Evolutionary conservation across 2,113 vertebrate genomes (phyloP).

Genomic region (Aptenodytes forsteri): DNA sequence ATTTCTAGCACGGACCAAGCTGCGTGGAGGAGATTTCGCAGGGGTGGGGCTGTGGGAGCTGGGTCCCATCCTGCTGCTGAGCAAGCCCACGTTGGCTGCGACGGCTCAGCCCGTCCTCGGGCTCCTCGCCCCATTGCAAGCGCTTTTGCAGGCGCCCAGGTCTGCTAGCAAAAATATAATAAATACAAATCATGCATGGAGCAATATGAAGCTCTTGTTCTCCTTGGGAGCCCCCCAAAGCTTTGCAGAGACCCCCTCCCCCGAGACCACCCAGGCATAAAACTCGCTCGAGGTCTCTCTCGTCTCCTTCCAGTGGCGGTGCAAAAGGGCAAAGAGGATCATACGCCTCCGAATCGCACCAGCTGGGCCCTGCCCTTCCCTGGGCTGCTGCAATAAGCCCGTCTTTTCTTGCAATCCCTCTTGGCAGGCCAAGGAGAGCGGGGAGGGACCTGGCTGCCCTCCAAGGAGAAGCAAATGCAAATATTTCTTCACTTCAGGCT

Average conservation of each 20-base stretch:
- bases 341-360: fast-evolving
- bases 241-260: background rate
- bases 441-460: conserved; percentile 45
- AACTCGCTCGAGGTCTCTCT: fast-evolving
- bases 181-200: fast-evolving
- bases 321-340: background rate
- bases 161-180: background rate
- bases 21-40: fast-evolving
- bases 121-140: fast-evolving
- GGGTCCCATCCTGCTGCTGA: background rate
- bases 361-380: background rate
- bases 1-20: background rate
- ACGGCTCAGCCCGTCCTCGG: background rate
- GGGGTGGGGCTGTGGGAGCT: background rate
- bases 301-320: background rate
- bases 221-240: background rate
- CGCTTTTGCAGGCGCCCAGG: background rate
- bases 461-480: conserved; percentile 58
- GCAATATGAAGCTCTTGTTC: background rate
- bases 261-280: background rate
- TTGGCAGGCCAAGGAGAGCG: background rate
- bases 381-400: background rate
- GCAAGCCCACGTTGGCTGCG: fast-evolving
- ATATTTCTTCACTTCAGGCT: conserved; percentile 48
- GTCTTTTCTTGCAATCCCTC: conserved; percentile 15